Evolutionary conservation across 2,113 vertebrate genomes (phyloP).

Genomic region (Leptocoma aspasia): DNA sequence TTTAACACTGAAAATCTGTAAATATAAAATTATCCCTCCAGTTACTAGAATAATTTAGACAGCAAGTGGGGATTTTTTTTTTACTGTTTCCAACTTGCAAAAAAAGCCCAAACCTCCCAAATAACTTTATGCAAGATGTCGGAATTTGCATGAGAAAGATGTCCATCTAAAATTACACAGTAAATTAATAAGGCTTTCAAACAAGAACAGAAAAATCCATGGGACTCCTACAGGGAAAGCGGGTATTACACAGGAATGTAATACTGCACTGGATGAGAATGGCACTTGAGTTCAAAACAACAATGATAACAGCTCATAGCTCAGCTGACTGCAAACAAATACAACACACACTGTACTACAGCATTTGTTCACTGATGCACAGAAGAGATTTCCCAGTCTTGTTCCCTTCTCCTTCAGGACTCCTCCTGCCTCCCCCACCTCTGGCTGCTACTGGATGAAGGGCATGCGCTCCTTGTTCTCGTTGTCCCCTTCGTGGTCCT

Average conservation of each 20-base stretch:
- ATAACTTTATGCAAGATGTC: not conserved
- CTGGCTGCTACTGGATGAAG: constrained; percentile 88
- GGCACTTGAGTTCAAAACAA: constrained; percentile 84
- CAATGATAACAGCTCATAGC: constrained; percentile 79
- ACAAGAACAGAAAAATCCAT: constrained; percentile 42
- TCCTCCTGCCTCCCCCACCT: not conserved
- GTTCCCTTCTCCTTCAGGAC: constrained; percentile 51
- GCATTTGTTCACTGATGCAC: constrained; percentile 81
- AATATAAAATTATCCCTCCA: constrained; percentile 1
- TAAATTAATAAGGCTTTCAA: constrained; percentile 46
- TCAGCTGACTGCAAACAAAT: constrained; percentile 82
- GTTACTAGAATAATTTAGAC: not conserved
- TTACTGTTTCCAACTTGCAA: constrained; percentile 6
- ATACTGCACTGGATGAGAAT: constrained; percentile 74
- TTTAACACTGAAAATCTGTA: constrained; percentile 10
- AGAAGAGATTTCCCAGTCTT: constrained; percentile 65
- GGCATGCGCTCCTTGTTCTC: constrained; percentile 98
- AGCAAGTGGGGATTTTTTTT: not conserved
- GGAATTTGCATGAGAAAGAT: not conserved
- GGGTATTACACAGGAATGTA: constrained; percentile 47
- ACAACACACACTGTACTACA: constrained; percentile 83
- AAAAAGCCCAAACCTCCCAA: not conserved
- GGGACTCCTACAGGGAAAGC: constrained; percentile 22
- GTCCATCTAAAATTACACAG: constrained; percentile 52
- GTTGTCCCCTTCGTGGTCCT: constrained; percentile 93